Conservation (phyloP, 2,888 invertebrate genomes). For the Druceiella hillmani region DNA sequence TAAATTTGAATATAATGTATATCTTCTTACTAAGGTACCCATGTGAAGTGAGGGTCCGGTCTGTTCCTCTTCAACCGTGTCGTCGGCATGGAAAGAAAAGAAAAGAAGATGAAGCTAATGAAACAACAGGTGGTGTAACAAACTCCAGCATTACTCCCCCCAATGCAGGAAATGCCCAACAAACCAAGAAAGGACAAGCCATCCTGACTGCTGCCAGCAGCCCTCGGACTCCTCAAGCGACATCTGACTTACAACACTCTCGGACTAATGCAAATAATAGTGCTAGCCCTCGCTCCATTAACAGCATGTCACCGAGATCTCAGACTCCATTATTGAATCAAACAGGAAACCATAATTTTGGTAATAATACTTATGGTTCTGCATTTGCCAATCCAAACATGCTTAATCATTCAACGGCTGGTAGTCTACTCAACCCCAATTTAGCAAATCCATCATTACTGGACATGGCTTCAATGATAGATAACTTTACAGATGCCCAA, state of each 20-base stretch:
- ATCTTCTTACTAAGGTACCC: slow-evolving; percentile 65
- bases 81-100: slow-evolving; percentile 73
- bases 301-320: slow-evolving; percentile 53
- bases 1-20: neutral
- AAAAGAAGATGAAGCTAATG: slow-evolving; percentile 62
- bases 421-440: slow-evolving; percentile 45
- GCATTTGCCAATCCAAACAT: slow-evolving; percentile 46
- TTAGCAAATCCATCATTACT: slow-evolving; percentile 54
- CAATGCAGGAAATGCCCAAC: no score
- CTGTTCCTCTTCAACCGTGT: slow-evolving; percentile 80
- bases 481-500: slow-evolving; percentile 71
- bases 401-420: slow-evolving; percentile 35
- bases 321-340: slow-evolving; percentile 41
- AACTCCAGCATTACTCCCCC: no score
- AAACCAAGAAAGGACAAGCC: no score
- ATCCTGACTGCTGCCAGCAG: no score
- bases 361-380: slow-evolving; percentile 41
- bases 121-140: slow-evolving; percentile 31
- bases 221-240: slow-evolving; percentile 40
- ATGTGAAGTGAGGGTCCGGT: slow-evolving; percentile 79
- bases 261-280: slow-evolving; percentile 31
- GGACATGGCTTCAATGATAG: slow-evolving; percentile 73
- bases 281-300: slow-evolving; percentile 46
- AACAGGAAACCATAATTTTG: slow-evolving; percentile 33
- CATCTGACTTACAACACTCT: slow-evolving; percentile 27